Percentiles rank a stretch among this genome's conserved stretches.
phyloP scores from a whole-genome alignment of 2,888 invertebrate genomes.

The Neuroscelio doddi region DNA sequence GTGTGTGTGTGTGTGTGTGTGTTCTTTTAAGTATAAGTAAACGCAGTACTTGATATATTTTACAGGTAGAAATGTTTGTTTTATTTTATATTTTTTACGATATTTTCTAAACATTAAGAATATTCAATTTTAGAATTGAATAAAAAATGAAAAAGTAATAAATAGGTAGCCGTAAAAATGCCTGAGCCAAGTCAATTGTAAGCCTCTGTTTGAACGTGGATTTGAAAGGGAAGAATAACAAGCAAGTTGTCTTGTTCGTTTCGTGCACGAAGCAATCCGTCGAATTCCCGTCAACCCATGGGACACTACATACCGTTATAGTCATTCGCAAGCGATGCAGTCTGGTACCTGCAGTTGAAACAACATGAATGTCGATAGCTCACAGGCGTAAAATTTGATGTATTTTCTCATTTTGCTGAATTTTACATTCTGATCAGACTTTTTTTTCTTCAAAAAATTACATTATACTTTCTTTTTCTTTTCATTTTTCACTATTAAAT shows the following conservation, averaged over 20 bases:
- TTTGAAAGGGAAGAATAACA: conserved; percentile 7
- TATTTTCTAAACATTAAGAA: too few species aligned
- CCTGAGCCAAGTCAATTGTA: conserved; percentile 1
- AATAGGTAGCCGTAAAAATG: conserved; percentile 2
- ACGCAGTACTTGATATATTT: too few species aligned
- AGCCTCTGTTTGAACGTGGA: not conserved
- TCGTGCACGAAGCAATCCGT: conserved; percentile 26
- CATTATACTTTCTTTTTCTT: too few species aligned
- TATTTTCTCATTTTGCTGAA: not conserved
- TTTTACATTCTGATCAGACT: not conserved
- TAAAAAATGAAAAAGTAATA: not conserved
- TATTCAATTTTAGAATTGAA: too few species aligned
- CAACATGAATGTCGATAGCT: not conserved
- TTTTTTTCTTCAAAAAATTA: not conserved
- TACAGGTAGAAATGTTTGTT: too few species aligned
- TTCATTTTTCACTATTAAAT: too few species aligned
- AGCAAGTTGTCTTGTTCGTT: conserved; percentile 7
- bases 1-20: too few species aligned
- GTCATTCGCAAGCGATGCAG: conserved; percentile 6
- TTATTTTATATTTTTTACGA: too few species aligned
- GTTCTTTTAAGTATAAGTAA: too few species aligned
- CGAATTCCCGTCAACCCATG: conserved; percentile 24
- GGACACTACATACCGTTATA: conserved; percentile 23
- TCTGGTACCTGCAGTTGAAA: conserved; percentile 3
- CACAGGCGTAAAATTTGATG: not conserved